A percentile compares a stretch with the other conserved stretches of the same genome.
Evolutionary conservation across 2,113 vertebrate species (phyloP).

Genomic region (Onychostoma macrolepis): DNA sequence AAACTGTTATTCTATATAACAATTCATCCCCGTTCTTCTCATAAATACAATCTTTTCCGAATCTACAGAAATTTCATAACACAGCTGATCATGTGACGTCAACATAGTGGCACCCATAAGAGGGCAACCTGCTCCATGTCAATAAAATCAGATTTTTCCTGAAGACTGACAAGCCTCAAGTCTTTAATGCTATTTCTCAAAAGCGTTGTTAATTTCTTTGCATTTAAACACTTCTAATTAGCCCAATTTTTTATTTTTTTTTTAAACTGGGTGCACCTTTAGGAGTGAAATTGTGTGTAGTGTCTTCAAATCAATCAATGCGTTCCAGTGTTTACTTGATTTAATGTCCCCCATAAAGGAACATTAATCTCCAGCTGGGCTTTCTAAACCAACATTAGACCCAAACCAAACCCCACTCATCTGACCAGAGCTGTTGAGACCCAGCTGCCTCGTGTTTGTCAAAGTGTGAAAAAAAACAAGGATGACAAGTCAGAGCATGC

Average conservation of each 20-base stretch:
- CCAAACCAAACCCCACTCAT: neutral
- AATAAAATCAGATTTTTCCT: neutral
- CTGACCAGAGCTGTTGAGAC: constrained; percentile 34
- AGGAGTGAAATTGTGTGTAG: neutral
- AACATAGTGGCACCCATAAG: neutral
- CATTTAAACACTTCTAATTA: neutral
- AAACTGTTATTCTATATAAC: neutral
- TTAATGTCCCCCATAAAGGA: constrained; percentile 29
- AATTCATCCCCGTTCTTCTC: neutral
- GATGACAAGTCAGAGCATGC: neutral
- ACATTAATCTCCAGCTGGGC: constrained; percentile 24
- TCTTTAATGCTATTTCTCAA: neutral
- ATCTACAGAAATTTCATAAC: neutral
- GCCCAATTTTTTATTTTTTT: no score
- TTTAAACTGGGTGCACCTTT: neutral
- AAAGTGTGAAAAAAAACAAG: neutral
- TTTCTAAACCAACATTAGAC: constrained; percentile 36
- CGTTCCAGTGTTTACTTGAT: constrained; percentile 12
- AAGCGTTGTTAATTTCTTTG: neutral
- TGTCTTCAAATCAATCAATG: constrained; percentile 9
- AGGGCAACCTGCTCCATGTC: neutral
- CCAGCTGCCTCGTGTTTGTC: constrained; percentile 34
- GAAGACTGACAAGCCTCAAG: neutral
- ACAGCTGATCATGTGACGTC: neutral
- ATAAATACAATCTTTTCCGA: neutral